phyloP scores from a whole-genome alignment of 2,888 invertebrate species.

The Lepidonotus clava region DNA sequence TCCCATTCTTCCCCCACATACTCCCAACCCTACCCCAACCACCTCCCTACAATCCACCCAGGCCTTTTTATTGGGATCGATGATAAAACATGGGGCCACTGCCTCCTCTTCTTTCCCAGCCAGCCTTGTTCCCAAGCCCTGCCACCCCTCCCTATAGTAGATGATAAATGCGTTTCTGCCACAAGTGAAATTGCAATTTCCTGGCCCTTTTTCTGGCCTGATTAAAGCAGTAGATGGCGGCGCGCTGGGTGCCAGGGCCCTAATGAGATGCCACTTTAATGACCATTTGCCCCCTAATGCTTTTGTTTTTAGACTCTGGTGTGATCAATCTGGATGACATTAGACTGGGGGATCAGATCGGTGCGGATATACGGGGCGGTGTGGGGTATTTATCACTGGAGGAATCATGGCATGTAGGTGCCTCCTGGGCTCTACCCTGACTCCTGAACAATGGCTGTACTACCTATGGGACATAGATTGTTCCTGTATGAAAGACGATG shows the following conservation, averaged over 20 bases:
- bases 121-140: not conserved
- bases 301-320: not conserved
- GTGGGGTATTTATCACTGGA: no score
- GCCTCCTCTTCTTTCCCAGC: not conserved
- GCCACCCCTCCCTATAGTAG: not conserved
- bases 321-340: not conserved
- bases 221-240: not conserved
- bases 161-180: not conserved
- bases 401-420: no score
- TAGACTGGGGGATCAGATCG: not conserved
- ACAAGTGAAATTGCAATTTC: conserved; percentile 8
- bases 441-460: no score
- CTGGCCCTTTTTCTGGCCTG: not conserved
- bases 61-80: not conserved
- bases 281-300: not conserved
- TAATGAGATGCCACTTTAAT: conserved; percentile 1
- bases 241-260: not conserved
- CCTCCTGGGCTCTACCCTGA: no score
- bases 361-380: no score
- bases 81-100: no score
- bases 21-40: not conserved
- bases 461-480: no score
- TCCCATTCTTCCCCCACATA: not conserved
- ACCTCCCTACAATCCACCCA: not conserved
- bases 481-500: no score